Base-by-base conservation (phyloP, 37 sponge, comb jelly and placozoan species). In the Tethya wilhelma region DNA sequence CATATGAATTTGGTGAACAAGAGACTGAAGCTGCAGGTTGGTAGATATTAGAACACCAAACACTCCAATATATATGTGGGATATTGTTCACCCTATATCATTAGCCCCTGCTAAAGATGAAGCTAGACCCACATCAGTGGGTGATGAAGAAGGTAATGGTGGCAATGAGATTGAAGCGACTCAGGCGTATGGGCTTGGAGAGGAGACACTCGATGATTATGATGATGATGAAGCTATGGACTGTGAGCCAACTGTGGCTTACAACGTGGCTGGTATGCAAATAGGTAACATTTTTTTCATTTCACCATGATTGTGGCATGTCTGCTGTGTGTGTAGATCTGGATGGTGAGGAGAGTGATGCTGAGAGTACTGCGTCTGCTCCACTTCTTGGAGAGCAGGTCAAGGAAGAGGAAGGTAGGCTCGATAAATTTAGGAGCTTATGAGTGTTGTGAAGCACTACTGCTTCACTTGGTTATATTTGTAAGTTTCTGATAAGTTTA, bases 181-280 rank as follows among this genome's bases (percentile, higher is more conserved):
- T 1, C 70, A 55, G 32, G 67, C 49, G 1, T 79, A 67, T 44
- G n/a, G 12, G 12, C 17, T 45, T 33, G 34, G 20, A n/a, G 79
- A 59, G 44, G 64, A 29, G 30, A 38, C 4, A 55, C 56, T 44
- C 37, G 79, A 75, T 41, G 77, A 62, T 28, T 43, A 60, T 4
- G 31, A 59, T 43, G 29, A 32, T 34, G 46, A 44, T 4, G 49
- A 29, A 9, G 19, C 4, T 12, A 77, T 63, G 65, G 65, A 77
- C 7, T 67, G 49, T 64, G 79, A 64, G 4, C 67, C 79, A 30
- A 78, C 79, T 11, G 67, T 78, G 31, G 78, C 78, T 36, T 77
- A 77, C 53, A 26, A 64, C 26, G 25, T 67, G 20, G 70, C 19
- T 19, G 67, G 66, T 76, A 76, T 42, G 72, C 6, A 12, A n/a